phyloP scores from a whole-genome alignment of 1,140 invertebrate species.

The Armadillidium nasatum region DNA sequence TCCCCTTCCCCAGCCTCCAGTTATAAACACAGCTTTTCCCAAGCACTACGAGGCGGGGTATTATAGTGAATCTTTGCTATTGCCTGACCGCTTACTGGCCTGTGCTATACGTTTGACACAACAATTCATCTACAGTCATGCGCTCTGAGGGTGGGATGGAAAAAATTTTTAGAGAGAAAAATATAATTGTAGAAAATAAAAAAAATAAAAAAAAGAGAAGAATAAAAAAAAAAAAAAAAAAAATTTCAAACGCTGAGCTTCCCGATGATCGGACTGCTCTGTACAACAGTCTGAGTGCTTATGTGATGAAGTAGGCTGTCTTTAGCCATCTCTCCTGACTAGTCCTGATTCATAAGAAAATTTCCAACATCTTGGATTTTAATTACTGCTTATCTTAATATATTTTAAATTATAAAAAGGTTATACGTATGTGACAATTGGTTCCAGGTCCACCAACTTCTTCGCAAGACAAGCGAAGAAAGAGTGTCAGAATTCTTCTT shows the following conservation, averaged over 20 bases:
- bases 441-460: neutral
- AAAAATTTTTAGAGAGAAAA: too few species aligned
- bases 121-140: neutral
- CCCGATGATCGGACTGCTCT: neutral
- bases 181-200: neutral
- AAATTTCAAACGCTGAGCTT: neutral
- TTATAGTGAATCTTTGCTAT: neutral
- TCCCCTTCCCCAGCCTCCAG: too few species aligned
- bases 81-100: constrained; percentile 6
- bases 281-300: neutral
- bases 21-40: neutral
- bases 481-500: neutral
- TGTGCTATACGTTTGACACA: neutral
- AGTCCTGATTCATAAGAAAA: neutral
- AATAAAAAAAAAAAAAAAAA: neutral
- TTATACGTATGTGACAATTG: neutral
- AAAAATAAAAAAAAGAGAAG: neutral
- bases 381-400: neutral
- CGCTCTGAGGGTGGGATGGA: neutral
- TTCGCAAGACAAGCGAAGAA: neutral
- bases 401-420: too few species aligned
- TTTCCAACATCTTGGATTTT: neutral
- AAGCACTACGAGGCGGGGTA: neutral
- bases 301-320: neutral
- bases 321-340: neutral